Percentiles rank a stretch among this genome's conserved stretches.
Conservation (phyloP, 1,140 invertebrate species). For the Bursaphelenchus mucronatus region DNA sequence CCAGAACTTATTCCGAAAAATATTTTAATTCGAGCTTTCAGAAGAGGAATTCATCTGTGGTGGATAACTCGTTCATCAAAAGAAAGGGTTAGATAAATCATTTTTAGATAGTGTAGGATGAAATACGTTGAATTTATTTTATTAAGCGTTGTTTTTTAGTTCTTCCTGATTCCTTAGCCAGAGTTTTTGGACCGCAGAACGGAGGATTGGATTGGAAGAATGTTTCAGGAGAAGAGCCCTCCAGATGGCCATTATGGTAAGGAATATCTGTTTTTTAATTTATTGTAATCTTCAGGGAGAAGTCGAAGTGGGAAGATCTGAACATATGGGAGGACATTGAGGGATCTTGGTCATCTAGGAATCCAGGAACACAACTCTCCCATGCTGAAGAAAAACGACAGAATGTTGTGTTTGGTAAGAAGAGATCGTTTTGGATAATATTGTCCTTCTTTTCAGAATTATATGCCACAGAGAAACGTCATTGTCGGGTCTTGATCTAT, state of each 20-base stretch:
- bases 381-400: constrained; percentile 35
- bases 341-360: constrained; percentile 32
- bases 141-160: constrained; percentile 1
- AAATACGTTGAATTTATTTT: no score
- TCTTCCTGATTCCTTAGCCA: constrained; percentile 8
- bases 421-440: constrained; percentile 8
- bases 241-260: no score
- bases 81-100: no score
- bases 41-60: no score
- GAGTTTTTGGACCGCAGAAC: background rate
- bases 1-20: no score
- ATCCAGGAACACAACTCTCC: constrained; percentile 29
- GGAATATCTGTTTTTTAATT: no score
- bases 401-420: constrained; percentile 42
- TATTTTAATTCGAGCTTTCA: no score
- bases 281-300: constrained; percentile 27
- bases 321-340: constrained; percentile 43
- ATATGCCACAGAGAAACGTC: constrained; percentile 45
- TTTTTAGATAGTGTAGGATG: no score
- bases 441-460: constrained; percentile 24
- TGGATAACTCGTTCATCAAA: no score
- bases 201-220: no score
- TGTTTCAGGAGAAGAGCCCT: no score
- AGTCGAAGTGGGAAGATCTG: constrained; percentile 46
- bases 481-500: constrained; percentile 45